Base-by-base conservation (phyloP, 1,140 invertebrate genomes). In the Eriocheir sinensis region DNA sequence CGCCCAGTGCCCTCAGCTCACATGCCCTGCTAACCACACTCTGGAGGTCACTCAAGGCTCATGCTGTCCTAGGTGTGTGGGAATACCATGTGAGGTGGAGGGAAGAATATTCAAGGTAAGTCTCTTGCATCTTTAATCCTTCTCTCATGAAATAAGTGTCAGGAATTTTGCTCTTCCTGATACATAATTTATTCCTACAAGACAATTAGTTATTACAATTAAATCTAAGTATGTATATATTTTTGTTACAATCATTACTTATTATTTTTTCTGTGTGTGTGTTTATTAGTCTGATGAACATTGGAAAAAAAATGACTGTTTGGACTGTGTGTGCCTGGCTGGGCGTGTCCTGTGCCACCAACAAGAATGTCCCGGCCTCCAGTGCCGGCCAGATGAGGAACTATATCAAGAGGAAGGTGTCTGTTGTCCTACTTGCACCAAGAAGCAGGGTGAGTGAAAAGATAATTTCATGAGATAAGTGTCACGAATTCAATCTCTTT, bases 391-490 rank as follows among this genome's bases (percentile, higher is more conserved):
- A 40, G 40, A 88, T 44, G 79, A 94, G 48, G 72, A 91, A 40
- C 53, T 40, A 79, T 44, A 94, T 81, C 83, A 9, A 32, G 89
- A 79, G 34, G 89, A 94, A 40, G 94, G 94, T 40, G 83, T 53
- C 48, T 94, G 94, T 36, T 94, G 94, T 32, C 89, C 90, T 30
- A 86, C 27, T n/a, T 94, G 94, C 86, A 90, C 92, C 9, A 94
- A 88, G 32, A 94, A 48, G 17, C 94, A 94, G 41, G 94, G 94
- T 94, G 12, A 91, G 40, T 60, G 15, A 34, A n/a, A 91, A 34
- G 3, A 83, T 12, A 36, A 48, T 27, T 30, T 44, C 3, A n/a
- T 38, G 27, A n/a, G n/a, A n/a, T n/a, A n/a, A n/a, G n/a, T n/a
- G n/a, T n/a, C n/a, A n/a, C n/a, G n/a, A n/a, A n/a, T n/a, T n/a